These are phyloP conservation scores for Peromyscus melanophrys DNA, from an alignment of 2,797 vertebrate species.

Conservation along the genomic window DNA sequence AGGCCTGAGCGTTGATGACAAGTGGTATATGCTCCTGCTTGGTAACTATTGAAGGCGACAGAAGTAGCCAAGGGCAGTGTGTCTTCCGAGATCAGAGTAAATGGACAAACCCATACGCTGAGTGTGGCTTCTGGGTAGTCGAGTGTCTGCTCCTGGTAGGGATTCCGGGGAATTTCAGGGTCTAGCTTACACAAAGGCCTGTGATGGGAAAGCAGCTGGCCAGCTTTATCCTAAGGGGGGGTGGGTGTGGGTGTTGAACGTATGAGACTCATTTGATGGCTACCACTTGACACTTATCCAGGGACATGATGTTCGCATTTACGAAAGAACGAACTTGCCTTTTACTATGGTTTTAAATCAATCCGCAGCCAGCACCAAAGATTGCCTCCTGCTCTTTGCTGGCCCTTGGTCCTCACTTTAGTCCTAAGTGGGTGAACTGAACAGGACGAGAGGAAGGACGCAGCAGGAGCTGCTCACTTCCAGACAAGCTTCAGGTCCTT, in stretches of 20 bases:
- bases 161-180: neutral
- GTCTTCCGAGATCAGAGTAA: neutral
- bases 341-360: neutral
- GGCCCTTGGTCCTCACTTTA: neutral
- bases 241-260: too few species aligned
- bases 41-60: accelerated
- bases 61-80: neutral
- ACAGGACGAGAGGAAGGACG: neutral
- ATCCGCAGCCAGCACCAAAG: neutral
- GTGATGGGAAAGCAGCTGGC: neutral
- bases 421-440: neutral
- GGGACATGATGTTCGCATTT: neutral
- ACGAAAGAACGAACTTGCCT: neutral
- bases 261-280: neutral
- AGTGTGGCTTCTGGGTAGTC: neutral
- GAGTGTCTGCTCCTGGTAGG: neutral
- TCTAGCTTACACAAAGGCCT: too few species aligned
- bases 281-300: neutral
- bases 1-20: neutral
- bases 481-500: neutral
- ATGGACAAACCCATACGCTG: neutral
- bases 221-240: neutral
- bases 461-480: neutral
- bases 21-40: too few species aligned
- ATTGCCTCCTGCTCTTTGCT: neutral